Percentiles rank a stretch among this genome's conserved stretches.
phyloP scores from a whole-genome alignment of 2,888 invertebrate species.

The Metacarcinus magister region DNA sequence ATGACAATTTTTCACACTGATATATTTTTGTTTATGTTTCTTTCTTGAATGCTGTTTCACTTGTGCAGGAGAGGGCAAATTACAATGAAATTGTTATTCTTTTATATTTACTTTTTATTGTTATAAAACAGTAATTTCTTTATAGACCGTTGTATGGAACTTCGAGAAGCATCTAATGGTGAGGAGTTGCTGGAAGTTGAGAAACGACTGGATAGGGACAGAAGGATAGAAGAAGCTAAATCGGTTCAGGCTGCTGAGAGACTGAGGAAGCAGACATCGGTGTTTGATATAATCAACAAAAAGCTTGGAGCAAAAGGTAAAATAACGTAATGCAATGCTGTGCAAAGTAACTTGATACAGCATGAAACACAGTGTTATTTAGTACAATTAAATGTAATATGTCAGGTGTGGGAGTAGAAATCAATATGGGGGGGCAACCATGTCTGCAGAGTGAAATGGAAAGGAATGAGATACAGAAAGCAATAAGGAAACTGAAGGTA shows the following conservation, averaged over 20 bases:
- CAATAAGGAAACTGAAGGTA: too few relatives aligned
- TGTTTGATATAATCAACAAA: slow-evolving; percentile 82
- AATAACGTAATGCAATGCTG: neutral
- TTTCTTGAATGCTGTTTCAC: neutral
- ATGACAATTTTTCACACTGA: neutral
- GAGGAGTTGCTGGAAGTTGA: slow-evolving; percentile 80
- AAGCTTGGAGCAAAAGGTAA: slow-evolving; percentile 75
- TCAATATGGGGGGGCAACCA: too few relatives aligned
- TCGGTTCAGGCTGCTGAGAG: slow-evolving; percentile 71
- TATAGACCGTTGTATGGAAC: slow-evolving; percentile 80
- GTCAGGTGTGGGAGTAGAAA: too few relatives aligned
- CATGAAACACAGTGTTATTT: neutral
- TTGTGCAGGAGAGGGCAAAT: too few relatives aligned
- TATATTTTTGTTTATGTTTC: neutral
- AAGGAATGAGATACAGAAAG: too few relatives aligned
- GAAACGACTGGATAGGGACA: slow-evolving; percentile 77
- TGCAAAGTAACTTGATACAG: neutral
- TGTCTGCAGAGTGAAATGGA: too few relatives aligned
- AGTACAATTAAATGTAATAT: neutral
- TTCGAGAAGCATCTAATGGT: slow-evolving; percentile 78
- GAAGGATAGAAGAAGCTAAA: slow-evolving; percentile 76
- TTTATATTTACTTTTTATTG: neutral
- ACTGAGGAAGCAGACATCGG: slow-evolving; percentile 67
- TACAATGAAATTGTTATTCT: neutral
- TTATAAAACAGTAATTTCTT: neutral